Percentiles rank a stretch among this genome's conserved stretches.
Conservation (phyloP, 2,797 vertebrate genomes). For the Channa striata region DNA sequence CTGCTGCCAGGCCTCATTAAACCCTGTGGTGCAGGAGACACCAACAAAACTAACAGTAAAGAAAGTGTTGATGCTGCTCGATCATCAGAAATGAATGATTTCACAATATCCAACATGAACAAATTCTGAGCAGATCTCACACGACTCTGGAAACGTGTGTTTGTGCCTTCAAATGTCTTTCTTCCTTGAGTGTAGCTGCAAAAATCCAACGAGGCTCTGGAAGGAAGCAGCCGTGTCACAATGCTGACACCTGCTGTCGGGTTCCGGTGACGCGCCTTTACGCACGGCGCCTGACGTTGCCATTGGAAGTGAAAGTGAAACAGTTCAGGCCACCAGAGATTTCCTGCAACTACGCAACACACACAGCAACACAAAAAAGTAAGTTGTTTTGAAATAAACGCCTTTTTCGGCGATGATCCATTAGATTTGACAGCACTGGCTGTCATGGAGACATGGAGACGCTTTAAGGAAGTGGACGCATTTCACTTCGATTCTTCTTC, state of each 20-base stretch:
- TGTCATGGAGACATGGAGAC: too few relatives aligned
- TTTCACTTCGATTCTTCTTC: too few relatives aligned
- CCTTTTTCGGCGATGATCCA: too few relatives aligned
- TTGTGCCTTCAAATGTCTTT: background rate
- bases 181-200: background rate
- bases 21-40: background rate
- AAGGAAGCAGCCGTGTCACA: background rate
- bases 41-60: background rate
- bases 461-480: too few relatives aligned
- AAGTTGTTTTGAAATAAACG: background rate
- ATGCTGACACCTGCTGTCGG: conserved; percentile 51
- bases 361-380: background rate
- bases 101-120: too few relatives aligned
- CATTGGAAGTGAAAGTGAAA: conserved; percentile 50
- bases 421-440: too few relatives aligned
- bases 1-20: background rate
- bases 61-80: background rate
- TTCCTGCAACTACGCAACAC: background rate
- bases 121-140: background rate
- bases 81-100: too few relatives aligned
- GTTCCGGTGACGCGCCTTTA: background rate
- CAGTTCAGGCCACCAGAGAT: too few relatives aligned
- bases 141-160: too few relatives aligned
- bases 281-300: rapidly evolving
- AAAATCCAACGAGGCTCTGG: too few relatives aligned